Base-by-base conservation (phyloP, 2,888 invertebrate species). In the Acrobasis suavella region DNA sequence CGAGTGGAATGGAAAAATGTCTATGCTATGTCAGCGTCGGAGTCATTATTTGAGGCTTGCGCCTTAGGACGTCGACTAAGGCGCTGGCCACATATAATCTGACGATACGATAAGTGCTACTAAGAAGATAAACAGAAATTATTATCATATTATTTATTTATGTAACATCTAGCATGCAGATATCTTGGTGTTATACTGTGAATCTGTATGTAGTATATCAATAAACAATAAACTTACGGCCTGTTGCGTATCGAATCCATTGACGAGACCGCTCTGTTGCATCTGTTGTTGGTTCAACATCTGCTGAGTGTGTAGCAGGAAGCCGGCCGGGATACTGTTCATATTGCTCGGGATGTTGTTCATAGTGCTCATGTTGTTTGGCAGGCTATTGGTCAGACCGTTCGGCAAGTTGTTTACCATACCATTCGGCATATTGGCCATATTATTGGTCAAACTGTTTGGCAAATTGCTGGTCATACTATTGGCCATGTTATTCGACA, bases 191-290 rank as follows among this genome's bases (percentile, higher is more conserved):
- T 51, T 50, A 46, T 50, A 58, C 52, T 22, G 22, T 3, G 22
- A 22, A 0, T 50, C 1, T 17, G 2, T 51, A 12, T 46, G 51
- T 9, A 15, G n/a, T n/a, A n/a, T 63, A 16, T 58, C 52, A 67
- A 17, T 62, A 37, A 32, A 14, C n/a, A 51, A 9, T 32, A 22
- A 50, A 83, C 88, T 89, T 59, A 91, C 91, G 67, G 81, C 78
- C 62, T 89, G 90, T 72, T 81, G 72, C 62, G 82, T 65, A 69
- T 91, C 91, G 70, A 84, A 91, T 63, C 91, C 91, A 65, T 91
- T 91, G 59, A 84, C 83, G 50, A 90, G 80, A 16, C 77, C 81
- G 42, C 73, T 72, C 64, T 79, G 83, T 65, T 72, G 75, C 79
- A 82, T 76, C 63, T 83, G 86, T 70, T 63, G 65, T 22, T 71